A percentile compares a stretch with the other conserved stretches of the same genome.
Evolutionary conservation across 2,797 vertebrate genomes (phyloP).

Genomic region (Tauraco hartlaubi): DNA sequence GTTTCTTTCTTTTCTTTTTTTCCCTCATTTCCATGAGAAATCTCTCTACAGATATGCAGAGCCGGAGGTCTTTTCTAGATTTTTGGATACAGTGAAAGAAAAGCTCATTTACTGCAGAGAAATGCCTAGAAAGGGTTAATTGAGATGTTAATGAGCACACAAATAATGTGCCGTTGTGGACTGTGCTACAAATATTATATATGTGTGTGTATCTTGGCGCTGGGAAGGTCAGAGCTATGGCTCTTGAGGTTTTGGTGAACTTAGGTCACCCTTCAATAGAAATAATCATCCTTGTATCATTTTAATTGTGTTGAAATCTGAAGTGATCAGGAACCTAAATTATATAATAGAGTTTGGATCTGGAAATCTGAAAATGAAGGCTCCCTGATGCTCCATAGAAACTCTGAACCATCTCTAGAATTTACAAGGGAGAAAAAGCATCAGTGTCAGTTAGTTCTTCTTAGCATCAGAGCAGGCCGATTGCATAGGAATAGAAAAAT

Average conservation of each 20-base stretch:
- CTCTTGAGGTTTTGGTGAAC: not conserved
- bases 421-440: not conserved
- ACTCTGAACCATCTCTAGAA: not conserved
- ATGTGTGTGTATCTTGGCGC: not conserved
- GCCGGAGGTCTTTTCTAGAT: not conserved
- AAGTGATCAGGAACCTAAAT: not conserved
- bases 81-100: not conserved
- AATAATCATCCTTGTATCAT: not conserved
- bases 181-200: not conserved
- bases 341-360: not conserved
- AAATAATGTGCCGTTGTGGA: not conserved
- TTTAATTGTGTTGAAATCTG: not conserved
- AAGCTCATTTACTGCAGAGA: not conserved
- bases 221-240: not conserved
- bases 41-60: not conserved
- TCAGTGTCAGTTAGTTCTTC: not conserved
- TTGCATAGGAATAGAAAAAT: not conserved
- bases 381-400: not conserved
- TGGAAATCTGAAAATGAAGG: not conserved
- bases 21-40: not conserved
- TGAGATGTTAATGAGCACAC: not conserved
- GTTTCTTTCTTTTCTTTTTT: not conserved
- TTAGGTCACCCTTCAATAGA: not conserved
- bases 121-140: not conserved
- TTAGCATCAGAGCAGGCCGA: not conserved